phyloP scores from a whole-genome alignment of 2,797 vertebrate genomes.

The Aphelocoma californica region DNA sequence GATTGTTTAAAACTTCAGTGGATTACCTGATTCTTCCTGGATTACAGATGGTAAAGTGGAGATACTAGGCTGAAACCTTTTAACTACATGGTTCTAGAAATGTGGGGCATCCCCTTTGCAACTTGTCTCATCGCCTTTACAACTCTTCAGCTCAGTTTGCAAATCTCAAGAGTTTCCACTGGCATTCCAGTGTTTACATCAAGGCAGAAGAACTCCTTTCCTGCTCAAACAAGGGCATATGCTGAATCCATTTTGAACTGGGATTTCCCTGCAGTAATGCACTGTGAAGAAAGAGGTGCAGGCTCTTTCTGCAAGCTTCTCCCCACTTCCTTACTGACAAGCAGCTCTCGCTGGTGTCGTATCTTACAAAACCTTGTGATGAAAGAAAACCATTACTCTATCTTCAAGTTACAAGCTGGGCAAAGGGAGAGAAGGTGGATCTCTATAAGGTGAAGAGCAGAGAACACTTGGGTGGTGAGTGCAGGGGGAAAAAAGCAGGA shows the following conservation, averaged over 20 bases:
- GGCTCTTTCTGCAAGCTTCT: background rate
- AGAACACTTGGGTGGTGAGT: background rate
- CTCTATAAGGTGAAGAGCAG: background rate
- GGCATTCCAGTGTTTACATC: background rate
- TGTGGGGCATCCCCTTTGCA: background rate
- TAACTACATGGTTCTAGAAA: background rate
- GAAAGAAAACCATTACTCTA: background rate
- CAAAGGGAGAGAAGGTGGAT: background rate
- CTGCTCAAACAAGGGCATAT: background rate
- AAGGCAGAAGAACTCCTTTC: background rate
- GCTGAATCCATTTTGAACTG: background rate
- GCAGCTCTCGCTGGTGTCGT: fast-evolving
- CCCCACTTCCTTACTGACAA: background rate
- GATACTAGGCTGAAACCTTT: background rate
- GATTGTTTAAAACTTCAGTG: background rate
- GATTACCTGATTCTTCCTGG: background rate
- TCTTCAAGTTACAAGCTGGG: background rate
- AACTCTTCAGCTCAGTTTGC: background rate
- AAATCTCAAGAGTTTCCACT: background rate
- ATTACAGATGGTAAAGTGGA: background rate
- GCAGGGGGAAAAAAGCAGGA: background rate
- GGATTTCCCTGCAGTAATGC: background rate
- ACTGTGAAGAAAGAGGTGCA: background rate
- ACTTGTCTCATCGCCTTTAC: background rate
- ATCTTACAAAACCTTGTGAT: background rate